phyloP scores from a whole-genome alignment of 1,140 invertebrate species.

The Macrobrachium rosenbergii region DNA sequence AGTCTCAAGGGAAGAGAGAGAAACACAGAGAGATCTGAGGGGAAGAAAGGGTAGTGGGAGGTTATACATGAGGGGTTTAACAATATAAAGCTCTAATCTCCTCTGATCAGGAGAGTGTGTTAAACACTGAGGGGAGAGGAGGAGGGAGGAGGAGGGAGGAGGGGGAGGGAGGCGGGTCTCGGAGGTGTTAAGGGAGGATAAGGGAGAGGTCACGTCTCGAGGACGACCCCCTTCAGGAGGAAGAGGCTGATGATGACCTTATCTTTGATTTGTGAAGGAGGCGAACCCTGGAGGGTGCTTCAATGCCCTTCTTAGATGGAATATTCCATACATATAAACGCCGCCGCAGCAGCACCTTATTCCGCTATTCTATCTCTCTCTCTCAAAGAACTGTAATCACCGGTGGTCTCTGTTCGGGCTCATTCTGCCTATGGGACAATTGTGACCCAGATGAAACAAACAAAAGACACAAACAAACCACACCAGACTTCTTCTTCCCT shows the following conservation, averaged over 20 bases:
- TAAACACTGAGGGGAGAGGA: background rate
- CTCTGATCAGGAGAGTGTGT: background rate
- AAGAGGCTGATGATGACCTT: background rate
- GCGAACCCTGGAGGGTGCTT: background rate
- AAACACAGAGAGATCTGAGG: background rate
- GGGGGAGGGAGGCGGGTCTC: background rate
- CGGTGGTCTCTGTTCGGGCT: too few species aligned
- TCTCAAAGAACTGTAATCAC: too few species aligned
- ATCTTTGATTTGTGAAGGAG: background rate
- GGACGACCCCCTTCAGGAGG: too few species aligned
- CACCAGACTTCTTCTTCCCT: too few species aligned
- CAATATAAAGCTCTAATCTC: background rate
- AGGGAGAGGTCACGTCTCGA: background rate
- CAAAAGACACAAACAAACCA: too few species aligned
- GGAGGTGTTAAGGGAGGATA: background rate
- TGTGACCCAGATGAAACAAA: too few species aligned
- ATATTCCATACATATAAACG: too few species aligned
- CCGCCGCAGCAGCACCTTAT: too few species aligned
- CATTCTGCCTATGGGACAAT: too few species aligned
- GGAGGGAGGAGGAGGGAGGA: background rate
- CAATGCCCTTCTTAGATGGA: background rate
- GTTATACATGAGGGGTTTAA: background rate
- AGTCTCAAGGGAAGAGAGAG: background rate
- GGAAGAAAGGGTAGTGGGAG: background rate
- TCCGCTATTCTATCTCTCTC: background rate